Conservation (phyloP, 2,888 invertebrate species). For the Polyploca ridens region DNA sequence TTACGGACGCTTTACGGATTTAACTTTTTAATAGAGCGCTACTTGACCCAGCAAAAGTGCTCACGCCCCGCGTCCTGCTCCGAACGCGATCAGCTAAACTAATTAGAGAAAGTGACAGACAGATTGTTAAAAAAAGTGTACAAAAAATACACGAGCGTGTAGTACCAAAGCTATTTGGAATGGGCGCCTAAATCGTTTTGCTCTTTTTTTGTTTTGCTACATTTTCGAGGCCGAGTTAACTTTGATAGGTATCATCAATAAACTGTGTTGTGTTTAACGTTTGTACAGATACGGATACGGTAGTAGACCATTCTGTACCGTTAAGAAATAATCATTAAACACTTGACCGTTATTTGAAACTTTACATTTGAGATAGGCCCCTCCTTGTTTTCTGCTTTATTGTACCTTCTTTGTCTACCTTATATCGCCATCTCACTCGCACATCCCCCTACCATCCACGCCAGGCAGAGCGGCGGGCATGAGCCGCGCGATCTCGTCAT, state of each 20-base stretch:
- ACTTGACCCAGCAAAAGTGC: conserved; percentile 18
- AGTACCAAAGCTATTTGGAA: neutral
- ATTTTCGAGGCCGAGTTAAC: conserved; percentile 40
- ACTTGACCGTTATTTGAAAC: too few relatives aligned
- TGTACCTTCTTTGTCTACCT: too few relatives aligned
- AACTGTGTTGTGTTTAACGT: neutral
- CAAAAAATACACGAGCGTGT: conserved; percentile 24
- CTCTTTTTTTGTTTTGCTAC: conserved; percentile 34
- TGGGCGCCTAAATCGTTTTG: conserved; percentile 11
- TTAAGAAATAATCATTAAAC: too few relatives aligned
- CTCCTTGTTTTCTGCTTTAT: too few relatives aligned
- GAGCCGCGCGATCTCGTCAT: too few relatives aligned
- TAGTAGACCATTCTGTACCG: too few relatives aligned
- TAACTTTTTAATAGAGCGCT: conserved; percentile 16
- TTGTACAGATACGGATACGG: too few relatives aligned
- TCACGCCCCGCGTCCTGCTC: conserved; percentile 35
- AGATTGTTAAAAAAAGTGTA: conserved; percentile 34
- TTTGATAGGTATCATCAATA: conserved; percentile 24
- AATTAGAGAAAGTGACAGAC: conserved; percentile 64
- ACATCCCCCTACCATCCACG: too few relatives aligned
- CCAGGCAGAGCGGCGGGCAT: too few relatives aligned
- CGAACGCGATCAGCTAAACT: conserved; percentile 47
- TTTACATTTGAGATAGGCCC: too few relatives aligned
- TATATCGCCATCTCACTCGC: too few relatives aligned
- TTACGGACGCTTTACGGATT: neutral